Conservation (phyloP, 2,797 vertebrate genomes). For the Argyrosomus regius region DNA sequence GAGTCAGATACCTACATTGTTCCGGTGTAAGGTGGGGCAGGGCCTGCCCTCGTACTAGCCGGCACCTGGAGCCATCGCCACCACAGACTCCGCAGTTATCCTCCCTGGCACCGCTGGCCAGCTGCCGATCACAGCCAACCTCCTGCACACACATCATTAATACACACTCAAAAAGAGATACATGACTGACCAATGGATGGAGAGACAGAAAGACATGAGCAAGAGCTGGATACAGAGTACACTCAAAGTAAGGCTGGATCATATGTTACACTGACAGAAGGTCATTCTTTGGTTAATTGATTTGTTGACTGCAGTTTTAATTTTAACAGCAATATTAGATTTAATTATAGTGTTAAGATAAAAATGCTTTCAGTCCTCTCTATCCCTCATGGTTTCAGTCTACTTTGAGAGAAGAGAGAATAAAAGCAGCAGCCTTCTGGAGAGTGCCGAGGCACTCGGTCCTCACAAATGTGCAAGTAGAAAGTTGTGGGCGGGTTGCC, state of each 20-base stretch:
- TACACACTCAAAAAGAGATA: constrained; percentile 12
- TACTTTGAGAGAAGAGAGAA: too few species aligned
- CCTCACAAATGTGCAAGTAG: too few species aligned
- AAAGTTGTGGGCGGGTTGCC: too few species aligned
- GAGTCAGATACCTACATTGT: constrained; percentile 86
- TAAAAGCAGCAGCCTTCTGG: too few species aligned
- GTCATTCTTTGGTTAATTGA: background rate
- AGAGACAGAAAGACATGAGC: background rate
- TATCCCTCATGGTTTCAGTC: too few species aligned
- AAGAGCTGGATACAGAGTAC: background rate
- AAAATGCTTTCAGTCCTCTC: too few species aligned
- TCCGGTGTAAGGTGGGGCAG: constrained; percentile 89
- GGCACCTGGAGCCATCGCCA: constrained; percentile 92
- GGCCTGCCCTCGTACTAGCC: constrained; percentile 91
- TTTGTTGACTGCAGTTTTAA: background rate
- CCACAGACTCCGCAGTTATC: constrained; percentile 94
- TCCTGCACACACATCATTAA: constrained; percentile 86
- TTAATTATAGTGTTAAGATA: too few species aligned
- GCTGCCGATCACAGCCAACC: constrained; percentile 93
- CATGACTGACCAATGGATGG: background rate
- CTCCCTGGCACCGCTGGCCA: constrained; percentile 91
- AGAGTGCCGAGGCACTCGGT: too few species aligned
- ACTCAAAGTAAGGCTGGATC: background rate
- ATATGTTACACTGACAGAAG: background rate
- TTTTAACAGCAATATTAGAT: too few species aligned